Conservation (phyloP, 2,888 invertebrate species). For the Pammene aurita region DNA sequence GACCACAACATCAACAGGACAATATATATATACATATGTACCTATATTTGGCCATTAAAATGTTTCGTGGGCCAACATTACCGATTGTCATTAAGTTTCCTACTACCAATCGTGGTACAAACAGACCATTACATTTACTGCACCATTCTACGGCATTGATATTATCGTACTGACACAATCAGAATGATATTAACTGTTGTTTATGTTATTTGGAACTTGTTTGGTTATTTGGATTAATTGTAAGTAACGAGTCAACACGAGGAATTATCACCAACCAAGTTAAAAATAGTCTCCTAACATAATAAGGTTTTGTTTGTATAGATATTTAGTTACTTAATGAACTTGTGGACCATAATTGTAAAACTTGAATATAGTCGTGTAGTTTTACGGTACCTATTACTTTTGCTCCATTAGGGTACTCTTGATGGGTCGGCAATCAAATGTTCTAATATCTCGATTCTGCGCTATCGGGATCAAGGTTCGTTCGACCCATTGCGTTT, state of each 20-base stretch:
- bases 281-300: too few relatives aligned
- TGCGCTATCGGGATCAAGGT: conserved; percentile 36
- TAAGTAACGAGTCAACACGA: neutral
- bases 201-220: conserved; percentile 22
- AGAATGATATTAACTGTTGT: conserved; percentile 23
- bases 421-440: conserved; percentile 24
- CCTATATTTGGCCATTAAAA: neutral
- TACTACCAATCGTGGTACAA: conserved; percentile 11
- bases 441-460: conserved; percentile 19
- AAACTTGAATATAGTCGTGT: too few relatives aligned
- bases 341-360: too few relatives aligned
- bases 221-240: neutral
- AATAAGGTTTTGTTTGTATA: too few relatives aligned
- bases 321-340: too few relatives aligned
- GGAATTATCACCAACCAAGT: too few relatives aligned
- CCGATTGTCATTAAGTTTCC: conserved; percentile 9
- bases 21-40: neutral
- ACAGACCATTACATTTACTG: conserved; percentile 18
- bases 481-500: conserved; percentile 9
- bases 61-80: conserved; percentile 24
- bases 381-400: too few relatives aligned
- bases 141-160: conserved; percentile 22
- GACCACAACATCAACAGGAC: neutral
- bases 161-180: conserved; percentile 13
- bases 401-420: neutral